Conservation (phyloP, 2,113 vertebrate genomes). For the Pelusios castaneus region DNA sequence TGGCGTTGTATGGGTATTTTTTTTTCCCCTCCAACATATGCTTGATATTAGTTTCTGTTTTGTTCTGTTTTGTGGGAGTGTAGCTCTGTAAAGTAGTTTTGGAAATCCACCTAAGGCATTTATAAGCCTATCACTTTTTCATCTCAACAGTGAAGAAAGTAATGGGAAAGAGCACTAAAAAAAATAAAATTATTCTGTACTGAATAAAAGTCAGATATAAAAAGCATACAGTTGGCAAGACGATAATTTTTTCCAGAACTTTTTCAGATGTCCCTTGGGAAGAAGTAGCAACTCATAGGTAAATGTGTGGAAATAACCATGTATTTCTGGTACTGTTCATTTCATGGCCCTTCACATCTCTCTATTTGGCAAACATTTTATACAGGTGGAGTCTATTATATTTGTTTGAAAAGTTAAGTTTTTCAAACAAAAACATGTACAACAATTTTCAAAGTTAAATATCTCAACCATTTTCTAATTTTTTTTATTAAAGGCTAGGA, state of each 20-base stretch:
- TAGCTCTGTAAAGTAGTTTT: background rate
- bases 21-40: background rate
- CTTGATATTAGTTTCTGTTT: background rate
- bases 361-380: background rate
- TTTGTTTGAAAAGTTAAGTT: background rate
- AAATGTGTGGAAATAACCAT: background rate
- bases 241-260: background rate
- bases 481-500: conserved; percentile 27
- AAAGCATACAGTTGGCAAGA: background rate
- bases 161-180: background rate
- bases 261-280: background rate
- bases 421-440: background rate
- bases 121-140: background rate
- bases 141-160: background rate
- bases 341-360: background rate
- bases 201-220: background rate
- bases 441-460: conserved; percentile 25
- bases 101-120: background rate
- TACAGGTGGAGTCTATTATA: background rate
- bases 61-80: background rate
- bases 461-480: background rate
- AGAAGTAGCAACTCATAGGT: background rate
- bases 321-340: background rate
- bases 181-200: background rate
- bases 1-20: background rate